A percentile compares a stretch with the other conserved stretches of the same genome.
phyloP scores from a whole-genome alignment of 2,113 vertebrate species.

The Phrynosoma blainvillii region DNA sequence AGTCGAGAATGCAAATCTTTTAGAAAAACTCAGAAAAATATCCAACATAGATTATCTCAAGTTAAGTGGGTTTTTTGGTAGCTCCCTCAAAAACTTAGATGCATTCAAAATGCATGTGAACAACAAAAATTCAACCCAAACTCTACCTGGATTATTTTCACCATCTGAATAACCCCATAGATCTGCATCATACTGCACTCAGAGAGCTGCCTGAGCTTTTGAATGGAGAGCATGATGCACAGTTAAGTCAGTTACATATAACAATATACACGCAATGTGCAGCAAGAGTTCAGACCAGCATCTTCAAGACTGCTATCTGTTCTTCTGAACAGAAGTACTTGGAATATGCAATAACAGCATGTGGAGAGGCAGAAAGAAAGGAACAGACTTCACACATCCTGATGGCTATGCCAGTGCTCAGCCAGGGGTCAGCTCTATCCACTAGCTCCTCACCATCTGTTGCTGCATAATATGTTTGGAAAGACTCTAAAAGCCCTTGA shows the following conservation, averaged over 20 bases:
- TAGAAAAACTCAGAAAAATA: too few relatives aligned
- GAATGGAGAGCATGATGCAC: background rate
- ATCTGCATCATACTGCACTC: background rate
- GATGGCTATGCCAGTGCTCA: slow-evolving; percentile 9
- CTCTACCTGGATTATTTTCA: too few relatives aligned
- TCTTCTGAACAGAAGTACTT: slow-evolving; percentile 2
- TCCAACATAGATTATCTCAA: too few relatives aligned
- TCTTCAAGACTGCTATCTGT: background rate
- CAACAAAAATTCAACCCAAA: too few relatives aligned
- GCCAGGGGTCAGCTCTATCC: slow-evolving; percentile 15
- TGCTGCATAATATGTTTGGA: slow-evolving; percentile 17
- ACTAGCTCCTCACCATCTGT: slow-evolving; percentile 34
- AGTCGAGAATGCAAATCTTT: too few relatives aligned
- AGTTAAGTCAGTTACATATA: background rate
- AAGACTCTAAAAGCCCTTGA: background rate
- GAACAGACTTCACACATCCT: slow-evolving; percentile 9
- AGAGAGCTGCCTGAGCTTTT: background rate
- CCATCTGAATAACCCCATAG: background rate
- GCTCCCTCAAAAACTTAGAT: too few relatives aligned
- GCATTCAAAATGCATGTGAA: too few relatives aligned
- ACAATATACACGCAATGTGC: background rate
- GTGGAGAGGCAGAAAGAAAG: slow-evolving; percentile 22
- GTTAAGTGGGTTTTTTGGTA: too few relatives aligned
- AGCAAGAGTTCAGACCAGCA: background rate
- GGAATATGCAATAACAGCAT: background rate